These are phyloP conservation scores for Cosmia pyralina DNA, from an alignment of 2,888 invertebrate species.

Conservation along the genomic window DNA sequence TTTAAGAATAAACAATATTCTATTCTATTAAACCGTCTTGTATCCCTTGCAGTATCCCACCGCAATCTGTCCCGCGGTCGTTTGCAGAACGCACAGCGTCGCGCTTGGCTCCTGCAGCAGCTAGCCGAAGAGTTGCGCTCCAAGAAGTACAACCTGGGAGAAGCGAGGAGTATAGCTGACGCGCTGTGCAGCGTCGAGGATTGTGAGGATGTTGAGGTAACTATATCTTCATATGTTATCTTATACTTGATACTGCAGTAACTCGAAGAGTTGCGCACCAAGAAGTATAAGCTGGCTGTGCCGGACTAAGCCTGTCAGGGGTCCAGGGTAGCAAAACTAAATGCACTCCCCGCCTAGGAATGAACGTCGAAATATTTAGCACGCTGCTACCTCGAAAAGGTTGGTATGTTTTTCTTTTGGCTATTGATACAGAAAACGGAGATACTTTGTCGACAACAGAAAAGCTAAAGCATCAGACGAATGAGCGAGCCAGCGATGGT, in stretches of 20 bases:
- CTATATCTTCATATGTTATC: neutral
- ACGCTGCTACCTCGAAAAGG: no score
- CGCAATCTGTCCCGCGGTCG: slow-evolving; percentile 68
- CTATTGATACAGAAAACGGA: no score
- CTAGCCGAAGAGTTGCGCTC: slow-evolving; percentile 73
- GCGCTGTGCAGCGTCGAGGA: slow-evolving; percentile 72
- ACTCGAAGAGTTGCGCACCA: slow-evolving; percentile 73
- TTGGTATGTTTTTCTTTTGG: no score
- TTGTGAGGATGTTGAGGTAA: slow-evolving; percentile 77
- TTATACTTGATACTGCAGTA: slow-evolving; percentile 67
- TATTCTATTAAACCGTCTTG: neutral
- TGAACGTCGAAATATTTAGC: no score
- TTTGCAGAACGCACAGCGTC: slow-evolving; percentile 75
- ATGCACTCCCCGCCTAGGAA: no score
- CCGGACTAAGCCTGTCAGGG: no score
- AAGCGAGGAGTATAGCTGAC: slow-evolving; percentile 77
- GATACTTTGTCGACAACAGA: no score
- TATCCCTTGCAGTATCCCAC: slow-evolving; percentile 72
- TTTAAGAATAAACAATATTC: neutral
- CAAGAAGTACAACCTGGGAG: slow-evolving; percentile 74
- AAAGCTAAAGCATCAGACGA: no score
- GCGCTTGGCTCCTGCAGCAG: slow-evolving; percentile 77
- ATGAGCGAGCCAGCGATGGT: no score
- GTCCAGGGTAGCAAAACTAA: no score
- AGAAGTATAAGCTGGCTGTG: slow-evolving; percentile 71